A percentile compares a stretch with the other conserved stretches of the same genome.
These are phyloP conservation scores for Aphidoletes aphidimyza DNA, from an alignment of 2,888 invertebrate species.

Conservation along the genomic window DNA sequence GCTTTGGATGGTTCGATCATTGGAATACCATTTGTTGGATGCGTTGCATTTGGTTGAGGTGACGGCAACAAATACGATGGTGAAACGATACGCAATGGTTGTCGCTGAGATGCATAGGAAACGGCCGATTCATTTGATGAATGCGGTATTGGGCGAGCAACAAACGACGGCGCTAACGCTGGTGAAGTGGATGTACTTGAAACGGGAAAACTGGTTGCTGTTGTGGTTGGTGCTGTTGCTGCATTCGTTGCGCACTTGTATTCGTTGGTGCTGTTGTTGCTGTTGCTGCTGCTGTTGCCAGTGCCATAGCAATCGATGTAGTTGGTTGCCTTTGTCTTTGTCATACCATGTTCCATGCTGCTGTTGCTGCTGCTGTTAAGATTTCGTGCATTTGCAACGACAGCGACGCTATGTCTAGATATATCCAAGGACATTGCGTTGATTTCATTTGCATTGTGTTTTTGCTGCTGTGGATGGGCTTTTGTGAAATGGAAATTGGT, in stretches of 20 bases:
- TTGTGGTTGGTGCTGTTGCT: constrained; percentile 36
- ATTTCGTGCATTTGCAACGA: constrained; percentile 59
- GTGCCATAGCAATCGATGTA: constrained; percentile 41
- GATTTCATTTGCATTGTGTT: constrained; percentile 57
- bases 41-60: constrained; percentile 25
- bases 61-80: constrained; percentile 50
- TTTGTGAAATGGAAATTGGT: constrained; percentile 40
- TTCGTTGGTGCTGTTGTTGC: constrained; percentile 43
- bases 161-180: constrained; percentile 59
- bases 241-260: constrained; percentile 55
- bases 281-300: constrained; percentile 30
- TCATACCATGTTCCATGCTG: constrained; percentile 58
- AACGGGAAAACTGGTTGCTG: constrained; percentile 36
- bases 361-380: constrained; percentile 59
- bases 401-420: constrained; percentile 62
- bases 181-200: constrained; percentile 55
- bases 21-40: constrained; percentile 34
- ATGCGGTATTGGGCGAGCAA: constrained; percentile 46
- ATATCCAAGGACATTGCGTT: constrained; percentile 61
- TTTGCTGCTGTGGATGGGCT: constrained; percentile 56
- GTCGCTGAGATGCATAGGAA: constrained; percentile 45
- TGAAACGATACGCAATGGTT: constrained; percentile 52
- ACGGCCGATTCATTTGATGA: constrained; percentile 30
- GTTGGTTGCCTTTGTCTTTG: constrained; percentile 58
- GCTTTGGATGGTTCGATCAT: background rate